Percentiles rank a stretch among this genome's conserved stretches.
These are phyloP conservation scores for Limnephilus lunatus DNA, from an alignment of 2,888 invertebrate species.

Conservation along the genomic window DNA sequence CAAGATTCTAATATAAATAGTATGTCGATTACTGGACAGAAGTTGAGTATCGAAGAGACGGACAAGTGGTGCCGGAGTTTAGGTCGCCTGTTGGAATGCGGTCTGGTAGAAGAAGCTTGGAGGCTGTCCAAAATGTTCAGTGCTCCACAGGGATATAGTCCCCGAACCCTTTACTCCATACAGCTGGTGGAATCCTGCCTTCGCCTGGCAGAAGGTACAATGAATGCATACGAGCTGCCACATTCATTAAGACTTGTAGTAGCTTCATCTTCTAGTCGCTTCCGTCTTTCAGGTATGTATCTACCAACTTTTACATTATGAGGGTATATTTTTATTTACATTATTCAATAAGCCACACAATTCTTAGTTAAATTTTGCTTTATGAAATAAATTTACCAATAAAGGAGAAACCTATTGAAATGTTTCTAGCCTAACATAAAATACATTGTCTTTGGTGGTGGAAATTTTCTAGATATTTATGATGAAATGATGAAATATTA, in stretches of 20 bases:
- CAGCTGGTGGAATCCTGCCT: slow-evolving; percentile 80
- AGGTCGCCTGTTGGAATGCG: slow-evolving; percentile 77
- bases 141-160: slow-evolving; percentile 73
- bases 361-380: no score
- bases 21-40: slow-evolving; percentile 69
- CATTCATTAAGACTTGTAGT: slow-evolving; percentile 49
- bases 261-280: slow-evolving; percentile 67
- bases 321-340: not conserved
- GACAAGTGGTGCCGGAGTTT: slow-evolving; percentile 76
- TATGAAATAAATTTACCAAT: no score
- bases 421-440: no score
- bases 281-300: slow-evolving; percentile 68
- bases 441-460: no score
- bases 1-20: slow-evolving; percentile 71
- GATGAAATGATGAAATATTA: no score
- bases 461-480: no score
- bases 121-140: slow-evolving; percentile 78
- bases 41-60: slow-evolving; percentile 72
- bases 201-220: slow-evolving; percentile 80
- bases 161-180: slow-evolving; percentile 74
- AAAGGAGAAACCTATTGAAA: no score
- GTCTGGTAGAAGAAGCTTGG: slow-evolving; percentile 79
- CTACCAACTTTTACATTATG: not conserved
- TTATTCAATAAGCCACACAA: not conserved
- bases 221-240: slow-evolving; percentile 76